Base-by-base conservation (phyloP, 1,140 invertebrate species). In the Apocrypta bakeri region DNA sequence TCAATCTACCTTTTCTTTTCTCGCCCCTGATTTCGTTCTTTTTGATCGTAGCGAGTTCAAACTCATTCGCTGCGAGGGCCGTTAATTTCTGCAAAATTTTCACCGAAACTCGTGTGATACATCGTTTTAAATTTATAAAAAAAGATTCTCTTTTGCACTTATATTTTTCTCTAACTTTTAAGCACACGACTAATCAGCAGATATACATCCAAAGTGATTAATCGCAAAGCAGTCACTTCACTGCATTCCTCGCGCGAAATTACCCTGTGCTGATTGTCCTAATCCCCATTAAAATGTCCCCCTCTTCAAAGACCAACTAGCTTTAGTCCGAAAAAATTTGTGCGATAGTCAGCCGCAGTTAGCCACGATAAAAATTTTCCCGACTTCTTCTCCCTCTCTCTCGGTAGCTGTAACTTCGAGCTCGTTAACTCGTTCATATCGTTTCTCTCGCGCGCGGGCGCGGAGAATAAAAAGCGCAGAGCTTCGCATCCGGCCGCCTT, bases 341-440 rank as follows among this genome's bases (percentile, higher is more conserved):
- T 56, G 6, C 48, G 21, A 56, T 21, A 56, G 48, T 56, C 48
- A 56, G 48, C 21, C 48, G 48, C 48, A 71, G 69, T 40, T 71
- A 71, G 68, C 31, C 21, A 2, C n/a, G 75, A 77, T 77, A 74
- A 77, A 64, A 63, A 77, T 29, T 75, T 75, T 75, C 27, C 42
- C 25, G 27, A n/a, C 61, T 37, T 25, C 25, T 2, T 63, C 40
- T 83, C 69, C 40, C 21, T 24, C n/a, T 27, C 14, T 21, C 31
- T 21, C 14, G 31, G 66, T 66, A 68, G 75, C 40, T 81, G 48
- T 66, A 84, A 77, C 42, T 77, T 71, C 29, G 40, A 84, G 74
- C 79, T 84, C 73, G 83, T 84, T 81, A 84, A 84, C 66, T 78
- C 66, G 79, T 71, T 76, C 83, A 81, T 81, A 76, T 82, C 73